phyloP scores from a whole-genome alignment of 2,113 vertebrate species.

The Siniperca chuatsi region DNA sequence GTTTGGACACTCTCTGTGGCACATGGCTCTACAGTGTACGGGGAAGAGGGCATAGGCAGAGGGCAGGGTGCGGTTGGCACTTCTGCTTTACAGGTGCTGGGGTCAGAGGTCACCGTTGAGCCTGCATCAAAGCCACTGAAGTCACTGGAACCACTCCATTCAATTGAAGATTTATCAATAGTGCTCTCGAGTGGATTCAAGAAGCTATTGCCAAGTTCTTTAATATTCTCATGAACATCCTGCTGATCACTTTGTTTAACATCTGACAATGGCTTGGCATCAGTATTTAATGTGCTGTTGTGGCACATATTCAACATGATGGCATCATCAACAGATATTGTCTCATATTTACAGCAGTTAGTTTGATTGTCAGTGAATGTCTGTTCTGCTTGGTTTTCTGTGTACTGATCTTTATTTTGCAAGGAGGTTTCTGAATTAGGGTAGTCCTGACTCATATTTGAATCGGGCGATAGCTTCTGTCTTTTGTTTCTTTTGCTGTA shows the following conservation, averaged over 20 bases:
- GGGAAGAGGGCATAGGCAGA: constrained; percentile 72
- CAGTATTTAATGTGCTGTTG: constrained; percentile 77
- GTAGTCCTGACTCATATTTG: constrained; percentile 55
- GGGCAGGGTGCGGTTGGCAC: constrained; percentile 54
- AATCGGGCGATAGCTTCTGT: constrained; percentile 69
- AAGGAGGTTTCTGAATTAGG: constrained; percentile 57
- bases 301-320: constrained; percentile 90
- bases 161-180: constrained; percentile 70
- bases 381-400: constrained; percentile 79
- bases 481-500: constrained; percentile 91
- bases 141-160: constrained; percentile 83
- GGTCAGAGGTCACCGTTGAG: constrained; percentile 69
- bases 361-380: constrained; percentile 82
- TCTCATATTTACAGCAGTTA: constrained; percentile 86
- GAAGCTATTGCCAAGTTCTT: constrained; percentile 68
- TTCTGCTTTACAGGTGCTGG: constrained; percentile 76
- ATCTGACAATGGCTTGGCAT: constrained; percentile 45
- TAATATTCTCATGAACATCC: constrained; percentile 55
- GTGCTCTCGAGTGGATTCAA: constrained; percentile 75
- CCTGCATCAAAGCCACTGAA: constrained; percentile 57
- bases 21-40: constrained; percentile 48
- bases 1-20: constrained; percentile 68
- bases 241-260: constrained; percentile 39
- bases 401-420: constrained; percentile 73
- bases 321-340: constrained; percentile 87